Percentiles rank a stretch among this genome's conserved stretches.
These are phyloP conservation scores for Heliconius nattereri DNA, from an alignment of 1,140 invertebrate species.

Conservation along the genomic window DNA sequence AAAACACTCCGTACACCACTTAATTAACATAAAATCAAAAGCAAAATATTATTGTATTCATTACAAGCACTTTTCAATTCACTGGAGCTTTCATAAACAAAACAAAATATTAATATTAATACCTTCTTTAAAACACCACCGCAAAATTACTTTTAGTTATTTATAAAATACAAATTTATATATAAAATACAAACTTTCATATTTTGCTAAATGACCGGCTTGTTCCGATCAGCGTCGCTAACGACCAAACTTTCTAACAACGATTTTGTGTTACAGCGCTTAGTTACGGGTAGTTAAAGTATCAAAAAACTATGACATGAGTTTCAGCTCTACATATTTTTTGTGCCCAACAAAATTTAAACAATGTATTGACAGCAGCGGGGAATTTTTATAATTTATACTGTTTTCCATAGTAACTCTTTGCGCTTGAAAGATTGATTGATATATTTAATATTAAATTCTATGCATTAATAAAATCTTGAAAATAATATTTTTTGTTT, in stretches of 20 bases:
- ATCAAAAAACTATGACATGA: background rate
- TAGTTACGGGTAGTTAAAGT: background rate
- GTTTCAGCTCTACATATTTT: background rate
- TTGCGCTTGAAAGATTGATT: background rate
- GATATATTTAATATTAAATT: too few species aligned
- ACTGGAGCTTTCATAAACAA: too few species aligned
- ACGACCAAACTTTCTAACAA: background rate
- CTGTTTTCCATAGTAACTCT: background rate
- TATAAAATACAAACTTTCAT: background rate
- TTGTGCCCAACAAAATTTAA: background rate
- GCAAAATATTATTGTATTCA: too few species aligned
- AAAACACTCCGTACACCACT: too few species aligned
- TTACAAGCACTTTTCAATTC: too few species aligned
- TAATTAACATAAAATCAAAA: too few species aligned
- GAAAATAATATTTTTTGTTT: too few species aligned
- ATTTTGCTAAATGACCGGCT: background rate
- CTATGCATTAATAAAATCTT: too few species aligned
- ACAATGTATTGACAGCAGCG: background rate
- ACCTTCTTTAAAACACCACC: background rate
- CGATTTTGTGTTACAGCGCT: background rate
- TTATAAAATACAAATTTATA: background rate
- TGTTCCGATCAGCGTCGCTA: background rate
- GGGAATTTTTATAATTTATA: background rate
- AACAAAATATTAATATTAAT: too few species aligned
- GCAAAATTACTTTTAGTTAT: background rate